Evolutionary conservation across 2,888 invertebrate species (phyloP).

Genomic region (Trichacis sp.): DNA sequence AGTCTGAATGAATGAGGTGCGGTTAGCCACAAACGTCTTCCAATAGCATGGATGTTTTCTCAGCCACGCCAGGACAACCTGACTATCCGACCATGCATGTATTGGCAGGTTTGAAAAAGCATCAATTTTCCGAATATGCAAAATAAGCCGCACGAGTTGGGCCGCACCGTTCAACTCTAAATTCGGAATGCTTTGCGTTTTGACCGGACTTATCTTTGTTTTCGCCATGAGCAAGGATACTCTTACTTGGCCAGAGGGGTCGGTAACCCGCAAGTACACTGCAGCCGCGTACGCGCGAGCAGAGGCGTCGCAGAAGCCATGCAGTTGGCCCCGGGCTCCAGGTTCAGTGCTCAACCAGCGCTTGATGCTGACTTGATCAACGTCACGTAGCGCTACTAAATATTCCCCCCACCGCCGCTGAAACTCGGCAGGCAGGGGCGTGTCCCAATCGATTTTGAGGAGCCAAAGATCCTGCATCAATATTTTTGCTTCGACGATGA

Average conservation of each 20-base stretch:
- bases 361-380: no score
- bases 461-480: conserved; percentile 31
- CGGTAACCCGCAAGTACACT: conserved; percentile 8
- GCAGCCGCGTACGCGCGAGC: conserved; percentile 21
- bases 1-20: conserved; percentile 24
- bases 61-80: conserved; percentile 38
- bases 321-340: conserved; percentile 4
- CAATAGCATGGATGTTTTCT: conserved; percentile 24
- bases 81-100: conserved; percentile 43
- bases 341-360: conserved; percentile 17
- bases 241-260: neutral
- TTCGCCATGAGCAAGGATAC: neutral
- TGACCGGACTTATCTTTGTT: neutral
- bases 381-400: no score
- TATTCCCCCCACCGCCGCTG: conserved; percentile 7
- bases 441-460: conserved; percentile 23
- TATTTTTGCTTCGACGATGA: conserved; percentile 25
- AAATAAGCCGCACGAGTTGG: neutral
- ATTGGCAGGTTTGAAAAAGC: neutral
- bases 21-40: conserved; percentile 29
- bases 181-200: neutral
- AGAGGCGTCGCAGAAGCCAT: conserved; percentile 30
- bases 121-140: neutral
- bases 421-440: conserved; percentile 1
- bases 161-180: neutral